Percentiles rank a stretch among this genome's conserved stretches.
phyloP scores from a whole-genome alignment of 2,888 invertebrate genomes.

The Drosophila anceps region DNA sequence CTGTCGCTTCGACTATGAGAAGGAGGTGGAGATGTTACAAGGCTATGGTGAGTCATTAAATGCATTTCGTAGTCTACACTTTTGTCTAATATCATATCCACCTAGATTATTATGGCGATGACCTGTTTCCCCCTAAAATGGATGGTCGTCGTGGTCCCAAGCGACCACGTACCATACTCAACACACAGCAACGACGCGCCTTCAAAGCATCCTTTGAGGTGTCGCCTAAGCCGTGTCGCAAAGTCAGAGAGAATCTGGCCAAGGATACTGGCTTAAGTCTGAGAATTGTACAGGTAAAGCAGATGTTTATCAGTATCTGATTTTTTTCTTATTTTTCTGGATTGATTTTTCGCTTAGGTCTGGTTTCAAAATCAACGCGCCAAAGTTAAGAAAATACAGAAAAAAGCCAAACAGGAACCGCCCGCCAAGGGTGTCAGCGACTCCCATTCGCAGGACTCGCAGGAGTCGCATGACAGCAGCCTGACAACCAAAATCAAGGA shows the following conservation, averaged over 20 bases:
- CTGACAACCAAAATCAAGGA: conserved; percentile 87
- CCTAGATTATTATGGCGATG: conserved; percentile 87
- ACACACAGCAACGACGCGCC: conserved; percentile 92
- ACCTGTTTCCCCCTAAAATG: conserved; percentile 87
- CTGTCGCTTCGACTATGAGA: conserved; percentile 92
- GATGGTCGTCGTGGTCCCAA: conserved; percentile 92
- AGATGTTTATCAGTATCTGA: no score
- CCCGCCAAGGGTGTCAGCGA: conserved; percentile 84
- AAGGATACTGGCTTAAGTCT: conserved; percentile 94
- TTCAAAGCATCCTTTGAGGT: conserved; percentile 95
- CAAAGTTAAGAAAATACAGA: conserved; percentile 89
- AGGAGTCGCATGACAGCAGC: conserved; percentile 86
- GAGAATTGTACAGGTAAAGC: conserved; percentile 91
- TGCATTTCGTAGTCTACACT: neutral
- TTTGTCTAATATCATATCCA: neutral
- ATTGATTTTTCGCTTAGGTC: conserved; percentile 84
- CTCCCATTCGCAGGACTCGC: conserved; percentile 85
- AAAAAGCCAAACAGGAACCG: conserved; percentile 88
- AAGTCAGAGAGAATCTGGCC: conserved; percentile 92
- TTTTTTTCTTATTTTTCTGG: neutral
- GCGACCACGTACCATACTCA: conserved; percentile 92
- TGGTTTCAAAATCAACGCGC: conserved; percentile 89
- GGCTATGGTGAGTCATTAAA: conserved; percentile 85
- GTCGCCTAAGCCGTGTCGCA: conserved; percentile 93
- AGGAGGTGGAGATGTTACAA: conserved; percentile 91